These are phyloP conservation scores for Diaphora mendica DNA, from an alignment of 2,888 invertebrate species.

Conservation along the genomic window DNA sequence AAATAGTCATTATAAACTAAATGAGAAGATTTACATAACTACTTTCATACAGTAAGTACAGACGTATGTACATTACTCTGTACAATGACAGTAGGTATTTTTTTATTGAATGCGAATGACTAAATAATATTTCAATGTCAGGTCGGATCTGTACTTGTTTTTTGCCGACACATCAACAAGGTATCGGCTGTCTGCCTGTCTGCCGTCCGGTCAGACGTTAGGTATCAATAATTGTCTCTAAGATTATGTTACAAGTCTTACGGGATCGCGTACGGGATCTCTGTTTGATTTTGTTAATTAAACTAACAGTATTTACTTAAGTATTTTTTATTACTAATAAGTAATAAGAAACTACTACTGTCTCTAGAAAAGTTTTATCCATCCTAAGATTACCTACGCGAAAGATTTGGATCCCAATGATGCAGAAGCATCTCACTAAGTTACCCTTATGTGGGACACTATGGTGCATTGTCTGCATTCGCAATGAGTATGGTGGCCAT, in stretches of 20 bases:
- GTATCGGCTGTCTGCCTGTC: constrained; percentile 24
- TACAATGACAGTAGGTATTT: constrained; percentile 21
- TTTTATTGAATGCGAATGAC: constrained; percentile 18
- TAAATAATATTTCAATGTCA: constrained; percentile 41
- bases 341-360: neutral
- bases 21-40: too few species aligned
- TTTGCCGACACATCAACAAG: constrained; percentile 37
- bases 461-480: too few species aligned
- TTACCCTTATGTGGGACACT: too few species aligned
- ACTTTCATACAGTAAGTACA: too few species aligned
- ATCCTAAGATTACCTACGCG: too few species aligned
- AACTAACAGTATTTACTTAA: neutral
- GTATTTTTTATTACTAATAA: neutral
- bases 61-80: constrained; percentile 41
- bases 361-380: too few species aligned
- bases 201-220: neutral
- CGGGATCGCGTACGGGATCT: constrained; percentile 57
- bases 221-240: constrained; percentile 29
- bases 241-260: constrained; percentile 48
- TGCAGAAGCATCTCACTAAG: too few species aligned
- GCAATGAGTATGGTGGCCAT: too few species aligned
- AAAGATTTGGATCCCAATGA: too few species aligned
- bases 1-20: too few species aligned
- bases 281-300: neutral
- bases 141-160: constrained; percentile 26